Percentiles rank a stretch among this genome's conserved stretches.
phyloP scores from a whole-genome alignment of 2,888 invertebrate species.

The Anticlea derivata region DNA sequence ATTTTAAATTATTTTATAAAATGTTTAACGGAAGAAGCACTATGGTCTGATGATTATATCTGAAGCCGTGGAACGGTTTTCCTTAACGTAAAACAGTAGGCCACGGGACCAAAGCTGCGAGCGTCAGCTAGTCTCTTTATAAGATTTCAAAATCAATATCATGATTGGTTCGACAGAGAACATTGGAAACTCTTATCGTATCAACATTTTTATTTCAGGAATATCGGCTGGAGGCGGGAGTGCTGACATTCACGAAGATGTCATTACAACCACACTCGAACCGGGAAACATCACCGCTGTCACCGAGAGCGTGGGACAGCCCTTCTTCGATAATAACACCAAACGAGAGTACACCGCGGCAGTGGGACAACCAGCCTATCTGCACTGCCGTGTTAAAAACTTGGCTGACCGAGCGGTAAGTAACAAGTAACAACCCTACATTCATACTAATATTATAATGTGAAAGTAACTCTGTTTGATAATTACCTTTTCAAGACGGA shows the following conservation, averaged over 20 bases:
- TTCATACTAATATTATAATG: neutral
- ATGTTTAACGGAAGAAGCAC: no score
- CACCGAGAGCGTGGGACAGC: constrained; percentile 89
- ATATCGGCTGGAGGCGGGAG: constrained; percentile 64
- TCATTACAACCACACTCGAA: constrained; percentile 45
- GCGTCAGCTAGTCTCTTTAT: constrained; percentile 20
- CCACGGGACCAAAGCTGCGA: no score
- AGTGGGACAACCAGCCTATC: constrained; percentile 92
- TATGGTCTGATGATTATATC: no score
- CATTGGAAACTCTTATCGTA: constrained; percentile 13
- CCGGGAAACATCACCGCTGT: constrained; percentile 51
- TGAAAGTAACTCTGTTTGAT: no score
- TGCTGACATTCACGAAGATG: constrained; percentile 48
- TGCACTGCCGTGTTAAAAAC: constrained; percentile 93
- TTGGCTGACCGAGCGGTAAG: constrained; percentile 94
- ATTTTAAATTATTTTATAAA: no score
- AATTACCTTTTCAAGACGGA: no score
- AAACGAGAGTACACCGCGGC: constrained; percentile 92
- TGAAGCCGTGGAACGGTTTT: no score
- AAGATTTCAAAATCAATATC: constrained; percentile 18
- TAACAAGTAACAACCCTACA: constrained; percentile 72
- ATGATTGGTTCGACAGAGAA: constrained; percentile 24
- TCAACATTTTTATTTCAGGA: constrained; percentile 45
- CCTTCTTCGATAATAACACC: constrained; percentile 93
- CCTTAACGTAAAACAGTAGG: no score